These are phyloP conservation scores for Parapsyche elsis DNA, from an alignment of 1,140 invertebrate genomes.

Conservation along the genomic window DNA sequence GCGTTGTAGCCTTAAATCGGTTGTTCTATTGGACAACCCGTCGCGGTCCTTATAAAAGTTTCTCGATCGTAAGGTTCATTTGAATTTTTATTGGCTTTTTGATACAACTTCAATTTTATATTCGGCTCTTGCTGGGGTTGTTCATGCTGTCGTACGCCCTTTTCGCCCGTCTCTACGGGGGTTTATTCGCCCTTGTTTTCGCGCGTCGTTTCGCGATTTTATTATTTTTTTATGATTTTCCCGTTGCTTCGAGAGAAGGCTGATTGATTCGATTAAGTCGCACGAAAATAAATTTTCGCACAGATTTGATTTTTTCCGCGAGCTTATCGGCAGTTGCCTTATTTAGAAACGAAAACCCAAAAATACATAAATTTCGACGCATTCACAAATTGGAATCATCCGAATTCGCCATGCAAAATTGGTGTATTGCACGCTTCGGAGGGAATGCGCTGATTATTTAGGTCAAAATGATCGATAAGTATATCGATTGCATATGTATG, in stretches of 20 bases:
- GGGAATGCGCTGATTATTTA: too few relatives aligned
- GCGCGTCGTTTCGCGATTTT: slow-evolving; percentile 25
- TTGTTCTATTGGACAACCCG: slow-evolving; percentile 5
- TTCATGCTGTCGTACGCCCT: slow-evolving; percentile 8
- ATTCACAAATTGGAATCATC: too few relatives aligned
- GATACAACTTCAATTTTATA: slow-evolving; percentile 39
- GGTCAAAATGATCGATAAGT: too few relatives aligned
- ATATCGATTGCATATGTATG: too few relatives aligned
- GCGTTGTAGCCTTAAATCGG: background rate
- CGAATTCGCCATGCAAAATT: too few relatives aligned
- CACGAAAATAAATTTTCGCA: slow-evolving; percentile 10
- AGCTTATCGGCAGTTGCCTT: too few relatives aligned
- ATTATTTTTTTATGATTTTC: slow-evolving; percentile 31
- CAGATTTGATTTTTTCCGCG: background rate
- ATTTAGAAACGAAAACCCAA: background rate
- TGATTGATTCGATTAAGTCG: slow-evolving; percentile 26
- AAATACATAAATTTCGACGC: too few relatives aligned
- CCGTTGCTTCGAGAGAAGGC: background rate
- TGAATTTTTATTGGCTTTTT: slow-evolving; percentile 52
- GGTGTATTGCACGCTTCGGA: background rate
- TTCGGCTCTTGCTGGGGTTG: background rate
- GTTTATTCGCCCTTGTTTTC: slow-evolving; percentile 13
- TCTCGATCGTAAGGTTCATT: slow-evolving; percentile 45
- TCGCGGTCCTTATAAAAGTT: slow-evolving; percentile 32
- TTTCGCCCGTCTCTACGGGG: background rate